These are phyloP conservation scores for Drosophila quadrilineata DNA, from an alignment of 1,140 invertebrate species.

Conservation along the genomic window DNA sequence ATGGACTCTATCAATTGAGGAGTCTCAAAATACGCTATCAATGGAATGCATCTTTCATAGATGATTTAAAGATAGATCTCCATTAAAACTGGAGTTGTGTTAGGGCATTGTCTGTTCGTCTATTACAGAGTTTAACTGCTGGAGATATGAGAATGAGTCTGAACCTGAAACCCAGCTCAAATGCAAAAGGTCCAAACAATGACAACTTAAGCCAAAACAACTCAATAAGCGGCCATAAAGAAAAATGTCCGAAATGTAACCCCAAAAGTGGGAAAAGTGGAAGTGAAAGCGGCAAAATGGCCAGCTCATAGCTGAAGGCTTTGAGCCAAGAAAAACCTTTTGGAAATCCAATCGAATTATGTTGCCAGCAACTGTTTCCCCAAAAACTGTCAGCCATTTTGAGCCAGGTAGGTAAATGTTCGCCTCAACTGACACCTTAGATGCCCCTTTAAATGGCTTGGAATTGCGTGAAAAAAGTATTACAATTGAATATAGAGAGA, in stretches of 20 bases:
- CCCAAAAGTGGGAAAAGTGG: conserved; percentile 2
- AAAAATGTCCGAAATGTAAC: conserved; percentile 32
- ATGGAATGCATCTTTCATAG: no score
- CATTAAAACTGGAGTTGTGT: not conserved
- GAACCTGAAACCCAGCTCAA: conserved; percentile 44
- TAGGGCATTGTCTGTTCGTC: conserved; percentile 10
- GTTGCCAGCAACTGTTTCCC: conserved; percentile 56
- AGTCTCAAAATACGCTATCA: no score
- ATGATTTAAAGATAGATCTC: no score
- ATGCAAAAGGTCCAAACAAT: conserved; percentile 29
- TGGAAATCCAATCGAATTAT: conserved; percentile 75
- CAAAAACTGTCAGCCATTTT: conserved; percentile 57
- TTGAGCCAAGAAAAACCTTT: conserved; percentile 49
- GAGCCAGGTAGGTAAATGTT: conserved; percentile 48
- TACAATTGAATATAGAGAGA: not conserved
- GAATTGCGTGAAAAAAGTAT: no score
- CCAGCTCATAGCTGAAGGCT: conserved; percentile 16
- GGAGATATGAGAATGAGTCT: conserved; percentile 8
- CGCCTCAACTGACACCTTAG: conserved; percentile 2
- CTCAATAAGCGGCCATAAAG: conserved; percentile 26
- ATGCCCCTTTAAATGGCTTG: no score
- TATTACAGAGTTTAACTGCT: not conserved
- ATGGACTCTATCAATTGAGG: conserved; percentile 4
- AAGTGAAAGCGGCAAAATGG: conserved; percentile 4
- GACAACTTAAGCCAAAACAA: conserved; percentile 60